Evolutionary conservation across 2,797 vertebrate genomes (phyloP).

Genomic region (Thunnus albacares): DNA sequence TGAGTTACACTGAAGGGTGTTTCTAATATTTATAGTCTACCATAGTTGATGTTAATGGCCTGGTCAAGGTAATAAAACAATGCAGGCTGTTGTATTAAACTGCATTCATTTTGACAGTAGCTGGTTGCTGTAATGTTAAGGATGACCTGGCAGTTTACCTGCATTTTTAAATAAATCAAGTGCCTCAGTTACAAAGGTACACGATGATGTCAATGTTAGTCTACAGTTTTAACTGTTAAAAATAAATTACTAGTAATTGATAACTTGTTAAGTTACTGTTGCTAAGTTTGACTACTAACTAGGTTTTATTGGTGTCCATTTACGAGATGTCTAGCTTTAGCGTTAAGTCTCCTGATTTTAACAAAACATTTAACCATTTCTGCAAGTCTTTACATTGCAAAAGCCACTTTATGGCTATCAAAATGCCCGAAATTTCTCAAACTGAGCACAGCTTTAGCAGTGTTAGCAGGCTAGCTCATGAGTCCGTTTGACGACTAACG

Average conservation of each 20-base stretch:
- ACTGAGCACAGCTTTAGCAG: neutral
- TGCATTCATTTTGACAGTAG: neutral
- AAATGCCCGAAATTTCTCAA: neutral
- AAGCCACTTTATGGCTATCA: accelerated
- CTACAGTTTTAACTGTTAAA: neutral
- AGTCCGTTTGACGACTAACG: neutral
- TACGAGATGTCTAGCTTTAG: neutral
- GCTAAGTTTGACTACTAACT: neutral
- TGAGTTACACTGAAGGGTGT: neutral
- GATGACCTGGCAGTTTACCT: neutral
- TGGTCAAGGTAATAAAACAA: neutral
- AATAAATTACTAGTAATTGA: neutral
- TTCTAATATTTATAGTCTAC: neutral
- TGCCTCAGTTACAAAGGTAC: neutral
- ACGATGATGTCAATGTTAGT: neutral
- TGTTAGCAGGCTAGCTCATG: conserved; percentile 34
- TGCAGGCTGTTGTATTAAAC: too few relatives aligned
- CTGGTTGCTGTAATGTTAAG: neutral
- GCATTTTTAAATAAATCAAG: too few relatives aligned
- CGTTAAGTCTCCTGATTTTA: neutral
- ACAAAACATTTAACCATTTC: neutral
- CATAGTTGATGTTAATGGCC: too few relatives aligned
- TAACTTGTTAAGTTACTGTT: neutral
- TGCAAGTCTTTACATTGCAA: accelerated
- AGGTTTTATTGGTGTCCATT: neutral